These are phyloP conservation scores for Falco cherrug DNA, from an alignment of 2,797 vertebrate species.

Conservation along the genomic window DNA sequence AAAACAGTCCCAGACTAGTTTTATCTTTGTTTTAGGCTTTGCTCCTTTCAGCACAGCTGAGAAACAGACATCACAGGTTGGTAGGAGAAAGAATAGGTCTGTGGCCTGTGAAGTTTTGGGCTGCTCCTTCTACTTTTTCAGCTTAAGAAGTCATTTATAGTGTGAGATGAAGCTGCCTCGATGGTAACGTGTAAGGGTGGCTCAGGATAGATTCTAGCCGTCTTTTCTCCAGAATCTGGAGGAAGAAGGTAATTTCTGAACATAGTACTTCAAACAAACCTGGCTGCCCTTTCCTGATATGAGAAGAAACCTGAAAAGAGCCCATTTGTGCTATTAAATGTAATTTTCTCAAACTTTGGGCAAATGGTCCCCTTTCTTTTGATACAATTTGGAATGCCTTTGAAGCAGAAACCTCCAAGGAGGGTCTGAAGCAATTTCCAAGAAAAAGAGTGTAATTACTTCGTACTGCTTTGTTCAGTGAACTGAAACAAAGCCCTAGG, in stretches of 20 bases:
- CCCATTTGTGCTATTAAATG: neutral
- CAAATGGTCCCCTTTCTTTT: conserved; percentile 5
- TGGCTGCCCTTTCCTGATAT: neutral
- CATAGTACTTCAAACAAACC: neutral
- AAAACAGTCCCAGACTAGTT: neutral
- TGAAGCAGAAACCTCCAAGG: conserved; percentile 45
- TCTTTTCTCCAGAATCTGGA: neutral
- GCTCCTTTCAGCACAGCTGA: neutral
- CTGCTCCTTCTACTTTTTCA: neutral
- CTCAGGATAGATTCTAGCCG: neutral
- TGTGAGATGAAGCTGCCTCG: neutral
- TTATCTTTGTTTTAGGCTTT: neutral
- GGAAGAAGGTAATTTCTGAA: neutral
- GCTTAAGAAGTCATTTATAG: neutral
- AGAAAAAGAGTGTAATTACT: conserved; percentile 37
- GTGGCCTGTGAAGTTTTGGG: neutral
- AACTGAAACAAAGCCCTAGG: conserved; percentile 6
- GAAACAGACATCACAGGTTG: fast-evolving
- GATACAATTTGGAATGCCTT: neutral
- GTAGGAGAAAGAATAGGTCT: neutral
- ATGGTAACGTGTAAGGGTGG: neutral
- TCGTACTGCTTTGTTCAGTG: neutral
- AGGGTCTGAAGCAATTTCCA: conserved; percentile 35
- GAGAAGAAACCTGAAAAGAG: neutral
- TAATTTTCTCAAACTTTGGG: neutral